Base-by-base conservation (phyloP, 1,140 invertebrate genomes). In the Steinernema feltiae region DNA sequence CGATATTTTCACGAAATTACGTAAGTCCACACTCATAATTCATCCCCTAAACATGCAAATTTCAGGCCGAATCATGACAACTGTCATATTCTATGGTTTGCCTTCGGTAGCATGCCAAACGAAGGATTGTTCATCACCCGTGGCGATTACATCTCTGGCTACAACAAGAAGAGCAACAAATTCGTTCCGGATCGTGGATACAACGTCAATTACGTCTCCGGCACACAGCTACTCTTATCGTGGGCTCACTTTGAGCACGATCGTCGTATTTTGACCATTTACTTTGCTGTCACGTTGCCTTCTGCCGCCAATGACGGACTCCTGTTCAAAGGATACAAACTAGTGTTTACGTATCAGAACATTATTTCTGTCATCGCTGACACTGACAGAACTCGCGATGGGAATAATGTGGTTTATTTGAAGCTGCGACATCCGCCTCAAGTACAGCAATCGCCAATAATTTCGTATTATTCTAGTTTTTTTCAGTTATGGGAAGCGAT, bases 191-290 rank as follows among this genome's bases (percentile, higher is more conserved):
- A 32, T 24, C 31, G 71, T 17, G 31, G 70, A n/a, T 76, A 30
- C 72, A 32, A 71, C 69, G 27, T 69, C 27, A 74, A 30, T 29
- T 30, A 75, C 17, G 69, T 32, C n/a, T 21, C 74, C 30, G 69
- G 30, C 32, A 76, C 73, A 41, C 79, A 76, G n/a, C 32, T 48
- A 17, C 74, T 72, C 41, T 48, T 72, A 48, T 80, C 79, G 2
- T 79, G 30, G 35, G 79, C 70, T 12, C 21, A 80, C 24, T 80
- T 80, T 30, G 79, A 80, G 53, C 79, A 80, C 30, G 79, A 80
- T 35, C 75, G 73, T 27, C 31, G 71, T 0, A 18, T 70, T 15
- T 21, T 80, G 0, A 21, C 75, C 0, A 30, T 80, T 18, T 76
- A 70, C 63, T 80, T 80, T 24, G 79, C 79, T 12, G 70, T 80